Conservation (phyloP, 1,140 invertebrate species). For the Trinorchestia longiramus region DNA sequence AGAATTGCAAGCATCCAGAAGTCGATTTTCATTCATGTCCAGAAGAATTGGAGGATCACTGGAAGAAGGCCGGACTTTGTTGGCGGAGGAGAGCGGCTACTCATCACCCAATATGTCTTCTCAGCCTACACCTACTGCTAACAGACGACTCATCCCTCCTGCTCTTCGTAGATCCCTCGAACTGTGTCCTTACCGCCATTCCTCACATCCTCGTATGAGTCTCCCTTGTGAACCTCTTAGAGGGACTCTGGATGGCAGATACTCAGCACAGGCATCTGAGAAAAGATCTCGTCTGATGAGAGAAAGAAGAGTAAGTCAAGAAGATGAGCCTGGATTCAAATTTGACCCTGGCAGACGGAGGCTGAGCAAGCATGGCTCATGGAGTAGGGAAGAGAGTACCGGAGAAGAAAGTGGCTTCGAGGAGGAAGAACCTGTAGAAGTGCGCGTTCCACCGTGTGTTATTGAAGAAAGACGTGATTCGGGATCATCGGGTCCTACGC, state of each 20-base stretch:
- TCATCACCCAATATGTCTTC: constrained; percentile 66
- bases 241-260: constrained; percentile 63
- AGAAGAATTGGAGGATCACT: constrained; percentile 61
- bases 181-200: constrained; percentile 61
- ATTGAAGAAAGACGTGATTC: constrained; percentile 64
- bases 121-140: constrained; percentile 64
- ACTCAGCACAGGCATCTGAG: constrained; percentile 62
- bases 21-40: constrained; percentile 61
- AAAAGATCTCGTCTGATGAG: constrained; percentile 60
- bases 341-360: constrained; percentile 54
- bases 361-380: constrained; percentile 63
- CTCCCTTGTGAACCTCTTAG: constrained; percentile 63
- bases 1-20: constrained; percentile 61
- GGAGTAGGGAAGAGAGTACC: constrained; percentile 65
- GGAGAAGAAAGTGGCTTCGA: constrained; percentile 66
- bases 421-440: constrained; percentile 65
- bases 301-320: constrained; percentile 65
- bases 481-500: constrained; percentile 57
- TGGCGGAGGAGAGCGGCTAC: constrained; percentile 65
- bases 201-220: constrained; percentile 63
- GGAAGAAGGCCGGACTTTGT: constrained; percentile 64
- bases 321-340: constrained; percentile 61
- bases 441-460: constrained; percentile 63
- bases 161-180: constrained; percentile 63
- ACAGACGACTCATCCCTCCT: constrained; percentile 61